A percentile compares a stretch with the other conserved stretches of the same genome.
Evolutionary conservation across 2,888 invertebrate genomes (phyloP).

Genomic region (Graphium colonna): DNA sequence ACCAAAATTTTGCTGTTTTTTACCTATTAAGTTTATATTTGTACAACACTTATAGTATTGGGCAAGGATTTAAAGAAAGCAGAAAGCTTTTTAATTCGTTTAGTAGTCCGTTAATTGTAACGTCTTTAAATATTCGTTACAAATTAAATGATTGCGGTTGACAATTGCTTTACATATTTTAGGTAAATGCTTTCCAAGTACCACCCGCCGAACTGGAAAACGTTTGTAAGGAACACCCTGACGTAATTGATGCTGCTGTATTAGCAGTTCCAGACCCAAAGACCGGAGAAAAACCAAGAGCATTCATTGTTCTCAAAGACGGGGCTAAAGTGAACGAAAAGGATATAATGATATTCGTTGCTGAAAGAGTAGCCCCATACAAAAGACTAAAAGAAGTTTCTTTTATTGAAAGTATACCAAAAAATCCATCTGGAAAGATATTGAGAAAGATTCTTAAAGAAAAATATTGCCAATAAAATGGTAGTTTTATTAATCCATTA

Average conservation of each 20-base stretch:
- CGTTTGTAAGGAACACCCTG: constrained; percentile 84
- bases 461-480: constrained; percentile 28
- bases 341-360: constrained; percentile 82
- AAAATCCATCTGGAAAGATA: constrained; percentile 89
- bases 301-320: constrained; percentile 82
- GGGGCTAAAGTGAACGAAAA: constrained; percentile 61
- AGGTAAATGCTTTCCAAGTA: constrained; percentile 87
- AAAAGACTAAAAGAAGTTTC: constrained; percentile 85
- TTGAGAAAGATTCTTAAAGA: constrained; percentile 80
- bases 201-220: constrained; percentile 94
- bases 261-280: constrained; percentile 85
- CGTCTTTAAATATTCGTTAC: too few relatives aligned
- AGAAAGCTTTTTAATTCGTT: too few relatives aligned
- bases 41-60: too few relatives aligned
- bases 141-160: too few relatives aligned
- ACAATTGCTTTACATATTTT: constrained; percentile 27
- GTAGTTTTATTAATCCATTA: too few relatives aligned
- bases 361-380: constrained; percentile 85
- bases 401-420: constrained; percentile 85
- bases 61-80: too few relatives aligned
- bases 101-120: too few relatives aligned
- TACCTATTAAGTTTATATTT: too few relatives aligned
- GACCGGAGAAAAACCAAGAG: constrained; percentile 88
- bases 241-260: constrained; percentile 90
- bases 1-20: too few relatives aligned